Conservation (phyloP, 2,797 vertebrate genomes). For the Champsocephalus gunnari region DNA sequence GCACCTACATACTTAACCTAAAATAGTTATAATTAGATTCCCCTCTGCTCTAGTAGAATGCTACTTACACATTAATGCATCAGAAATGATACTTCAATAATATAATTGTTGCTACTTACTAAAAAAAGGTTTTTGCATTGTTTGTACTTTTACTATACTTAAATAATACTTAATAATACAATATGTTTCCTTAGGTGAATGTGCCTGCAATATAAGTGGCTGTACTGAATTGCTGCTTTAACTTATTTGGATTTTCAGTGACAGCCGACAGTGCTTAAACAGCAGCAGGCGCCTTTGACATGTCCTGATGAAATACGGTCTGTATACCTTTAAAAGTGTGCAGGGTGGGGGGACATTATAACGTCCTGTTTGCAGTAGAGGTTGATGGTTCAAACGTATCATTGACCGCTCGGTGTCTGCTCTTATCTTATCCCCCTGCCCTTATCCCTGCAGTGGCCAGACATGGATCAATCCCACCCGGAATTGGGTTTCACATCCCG, state of each 20-base stretch:
- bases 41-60: too few relatives aligned
- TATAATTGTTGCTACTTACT: not conserved
- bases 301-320: conserved; percentile 36
- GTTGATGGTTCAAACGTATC: conserved; percentile 77
- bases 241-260: conserved; percentile 2
- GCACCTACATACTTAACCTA: too few relatives aligned
- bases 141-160: not conserved
- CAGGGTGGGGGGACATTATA: conserved; percentile 9
- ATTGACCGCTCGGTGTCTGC: conserved; percentile 71
- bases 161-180: not conserved
- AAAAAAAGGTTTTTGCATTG: not conserved
- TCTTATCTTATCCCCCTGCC: conserved; percentile 76
- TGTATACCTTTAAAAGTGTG: conserved; percentile 57
- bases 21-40: too few relatives aligned
- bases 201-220: too few relatives aligned
- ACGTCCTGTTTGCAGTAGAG: conserved; percentile 66
- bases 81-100: not conserved
- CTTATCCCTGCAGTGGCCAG: conserved; percentile 72
- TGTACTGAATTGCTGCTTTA: not conserved
- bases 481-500: conserved; percentile 82
- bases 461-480: conserved; percentile 81
- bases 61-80: too few relatives aligned
- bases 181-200: too few relatives aligned
- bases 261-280: conserved; percentile 25
- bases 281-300: conserved; percentile 10